Evolutionary conservation across 2,113 vertebrate species (phyloP).

Genomic region (Brachypteracias leptosomus): DNA sequence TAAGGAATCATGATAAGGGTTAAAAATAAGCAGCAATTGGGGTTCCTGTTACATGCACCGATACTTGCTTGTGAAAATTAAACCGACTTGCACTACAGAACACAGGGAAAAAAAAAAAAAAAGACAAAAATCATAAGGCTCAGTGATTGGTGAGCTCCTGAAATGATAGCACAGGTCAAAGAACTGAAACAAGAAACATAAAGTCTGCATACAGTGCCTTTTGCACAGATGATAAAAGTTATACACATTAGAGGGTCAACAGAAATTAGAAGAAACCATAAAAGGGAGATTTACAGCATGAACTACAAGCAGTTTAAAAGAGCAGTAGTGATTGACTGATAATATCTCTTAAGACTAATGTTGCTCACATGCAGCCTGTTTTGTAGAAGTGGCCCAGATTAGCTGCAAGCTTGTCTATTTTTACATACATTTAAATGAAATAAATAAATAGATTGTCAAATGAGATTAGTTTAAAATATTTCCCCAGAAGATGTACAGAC

Average conservation of each 20-base stretch:
- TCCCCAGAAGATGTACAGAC: not conserved
- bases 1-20: not conserved
- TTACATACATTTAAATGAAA: slow-evolving; percentile 2
- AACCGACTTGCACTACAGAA: not conserved
- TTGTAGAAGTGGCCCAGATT: slow-evolving; percentile 11
- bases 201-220: not conserved
- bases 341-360: not conserved
- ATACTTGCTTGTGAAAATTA: not conserved
- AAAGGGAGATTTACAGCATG: not conserved
- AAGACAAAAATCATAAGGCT: not conserved
- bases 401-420: not conserved
- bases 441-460: slow-evolving; percentile 40
- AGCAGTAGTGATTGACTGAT: not conserved
- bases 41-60: not conserved
- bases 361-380: not conserved
- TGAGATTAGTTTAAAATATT: slow-evolving; percentile 15
- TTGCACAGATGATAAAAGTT: slow-evolving; percentile 23
- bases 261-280: not conserved
- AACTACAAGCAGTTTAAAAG: not conserved
- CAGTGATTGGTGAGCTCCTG: slow-evolving; percentile 21
- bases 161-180: slow-evolving; percentile 13
- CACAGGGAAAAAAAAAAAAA: not conserved
- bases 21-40: not conserved
- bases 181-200: slow-evolving; percentile 1
- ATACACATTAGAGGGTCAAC: not conserved